Conservation (phyloP, 2,797 vertebrate genomes). For the Oryzias dopingdopingensis region DNA sequence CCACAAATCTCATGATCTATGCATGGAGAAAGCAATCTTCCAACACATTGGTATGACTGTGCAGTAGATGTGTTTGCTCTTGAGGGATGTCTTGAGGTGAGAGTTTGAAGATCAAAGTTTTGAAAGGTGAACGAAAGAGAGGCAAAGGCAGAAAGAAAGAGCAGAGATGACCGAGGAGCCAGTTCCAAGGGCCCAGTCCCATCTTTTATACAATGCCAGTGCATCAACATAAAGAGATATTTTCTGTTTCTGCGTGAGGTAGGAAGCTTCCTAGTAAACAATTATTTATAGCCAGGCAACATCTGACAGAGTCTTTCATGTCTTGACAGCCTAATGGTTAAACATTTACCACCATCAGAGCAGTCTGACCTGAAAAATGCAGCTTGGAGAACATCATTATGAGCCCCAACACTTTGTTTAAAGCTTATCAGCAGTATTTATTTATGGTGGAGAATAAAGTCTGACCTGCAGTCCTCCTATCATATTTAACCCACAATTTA, state of each 20-base stretch:
- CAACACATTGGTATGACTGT: conserved; percentile 39
- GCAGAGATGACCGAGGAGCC: conserved; percentile 53
- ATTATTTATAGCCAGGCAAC: conserved; percentile 10
- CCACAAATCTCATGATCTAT: conserved; percentile 19
- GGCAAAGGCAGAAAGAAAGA: conserved; percentile 23
- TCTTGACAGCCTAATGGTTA: not conserved
- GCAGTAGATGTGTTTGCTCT: conserved; percentile 31
- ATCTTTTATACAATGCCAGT: conserved; percentile 35
- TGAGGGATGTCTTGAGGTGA: conserved; percentile 34
- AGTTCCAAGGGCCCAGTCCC: conserved; percentile 40
- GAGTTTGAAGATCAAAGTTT: conserved; percentile 33
- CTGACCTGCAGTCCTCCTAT: conserved; percentile 5
- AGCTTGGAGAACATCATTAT: not conserved
- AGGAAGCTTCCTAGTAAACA: conserved; percentile 1
- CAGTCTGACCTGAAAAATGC: conserved; percentile 3
- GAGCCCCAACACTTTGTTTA: conserved; percentile 6
- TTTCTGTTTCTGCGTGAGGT: conserved; percentile 25
- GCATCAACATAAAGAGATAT: conserved; percentile 25
- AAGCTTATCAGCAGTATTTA: conserved; percentile 13
- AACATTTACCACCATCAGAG: conserved; percentile 16
- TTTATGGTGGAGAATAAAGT: conserved; percentile 3
- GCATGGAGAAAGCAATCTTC: conserved; percentile 22
- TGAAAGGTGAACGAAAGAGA: conserved; percentile 26
- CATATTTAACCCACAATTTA: conserved; percentile 10
- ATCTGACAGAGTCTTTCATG: conserved; percentile 9